These are phyloP conservation scores for Amphiprion ocellaris DNA, from an alignment of 2,113 vertebrate species.

Conservation along the genomic window DNA sequence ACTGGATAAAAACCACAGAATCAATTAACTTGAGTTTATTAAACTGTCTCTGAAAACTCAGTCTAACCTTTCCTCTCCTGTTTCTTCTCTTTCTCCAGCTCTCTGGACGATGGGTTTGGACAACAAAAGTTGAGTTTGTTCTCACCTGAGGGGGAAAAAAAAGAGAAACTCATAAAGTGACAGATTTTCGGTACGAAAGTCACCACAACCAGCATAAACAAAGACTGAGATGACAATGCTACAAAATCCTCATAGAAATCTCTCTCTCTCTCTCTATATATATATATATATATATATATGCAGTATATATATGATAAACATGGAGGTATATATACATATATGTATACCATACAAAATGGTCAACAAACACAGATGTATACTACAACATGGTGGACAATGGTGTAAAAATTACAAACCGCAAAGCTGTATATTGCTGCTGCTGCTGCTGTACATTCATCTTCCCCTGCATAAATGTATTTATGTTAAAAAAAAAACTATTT, in stretches of 20 bases:
- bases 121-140: constrained; percentile 73
- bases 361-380: constrained; percentile 66
- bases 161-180: constrained; percentile 67
- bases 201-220: constrained; percentile 76
- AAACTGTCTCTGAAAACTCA: neutral
- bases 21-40: neutral
- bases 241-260: constrained; percentile 65
- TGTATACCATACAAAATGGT: constrained; percentile 68
- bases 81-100: constrained; percentile 66
- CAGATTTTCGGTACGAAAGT: constrained; percentile 82
- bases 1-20: neutral
- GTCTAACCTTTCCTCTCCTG: constrained; percentile 16
- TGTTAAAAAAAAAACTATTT: constrained; percentile 88
- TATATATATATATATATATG: constrained; percentile 52
- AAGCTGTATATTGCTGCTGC: constrained; percentile 87
- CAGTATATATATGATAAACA: constrained; percentile 61
- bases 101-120: constrained; percentile 77
- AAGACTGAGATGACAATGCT: constrained; percentile 79
- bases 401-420: constrained; percentile 84
- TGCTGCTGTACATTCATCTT: constrained; percentile 86
- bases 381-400: constrained; percentile 75
- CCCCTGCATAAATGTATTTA: constrained; percentile 89
- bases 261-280: neutral
- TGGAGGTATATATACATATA: constrained; percentile 68
- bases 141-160: constrained; percentile 69